Percentiles rank a stretch among this genome's conserved stretches.
phyloP scores from a whole-genome alignment of 2,113 vertebrate genomes.

The Chamaetylas fuelleborni region DNA sequence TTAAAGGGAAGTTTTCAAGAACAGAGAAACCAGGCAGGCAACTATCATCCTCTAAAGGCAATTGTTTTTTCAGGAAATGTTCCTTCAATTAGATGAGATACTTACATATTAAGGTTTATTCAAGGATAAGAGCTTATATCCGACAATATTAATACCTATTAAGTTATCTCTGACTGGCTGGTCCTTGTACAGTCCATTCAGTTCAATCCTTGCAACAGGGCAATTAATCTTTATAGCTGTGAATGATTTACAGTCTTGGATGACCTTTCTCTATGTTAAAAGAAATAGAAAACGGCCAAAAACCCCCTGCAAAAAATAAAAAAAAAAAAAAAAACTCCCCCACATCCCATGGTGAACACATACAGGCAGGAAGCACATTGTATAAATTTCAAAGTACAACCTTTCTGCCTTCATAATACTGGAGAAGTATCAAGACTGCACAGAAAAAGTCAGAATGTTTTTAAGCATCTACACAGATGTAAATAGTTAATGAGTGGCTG shows the following conservation, averaged over 20 bases:
- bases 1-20: not conserved
- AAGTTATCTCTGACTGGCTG: not conserved
- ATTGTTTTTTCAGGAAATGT: not conserved
- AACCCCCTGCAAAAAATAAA: not conserved
- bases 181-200: not conserved
- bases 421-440: not conserved
- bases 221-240: not conserved
- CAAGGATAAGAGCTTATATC: not conserved
- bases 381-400: not conserved
- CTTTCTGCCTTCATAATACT: not conserved
- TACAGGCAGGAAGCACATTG: not conserved
- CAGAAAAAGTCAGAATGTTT: not conserved
- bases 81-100: not conserved
- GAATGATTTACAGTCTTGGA: not conserved
- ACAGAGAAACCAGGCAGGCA: not conserved
- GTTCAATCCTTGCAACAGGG: not conserved
- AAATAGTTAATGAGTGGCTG: not conserved
- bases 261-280: not conserved
- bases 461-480: not conserved
- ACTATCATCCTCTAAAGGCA: not conserved
- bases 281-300: not conserved
- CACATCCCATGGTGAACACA: not conserved
- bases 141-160: not conserved
- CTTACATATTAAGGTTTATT: not conserved
- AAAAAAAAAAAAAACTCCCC: accelerated